These are phyloP conservation scores for Apamea anceps DNA, from an alignment of 2,888 invertebrate species.

Conservation along the genomic window DNA sequence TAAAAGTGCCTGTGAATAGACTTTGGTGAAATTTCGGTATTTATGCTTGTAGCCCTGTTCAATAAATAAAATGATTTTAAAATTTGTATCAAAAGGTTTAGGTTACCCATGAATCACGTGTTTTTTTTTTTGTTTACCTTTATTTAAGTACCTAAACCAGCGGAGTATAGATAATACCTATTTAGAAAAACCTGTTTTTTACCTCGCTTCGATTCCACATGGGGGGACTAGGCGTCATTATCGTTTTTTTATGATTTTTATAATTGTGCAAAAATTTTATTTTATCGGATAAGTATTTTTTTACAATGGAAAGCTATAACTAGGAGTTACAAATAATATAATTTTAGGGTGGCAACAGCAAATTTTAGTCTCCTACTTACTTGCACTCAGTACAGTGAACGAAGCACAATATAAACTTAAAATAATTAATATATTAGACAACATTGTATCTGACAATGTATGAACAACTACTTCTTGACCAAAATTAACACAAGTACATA, in stretches of 20 bases:
- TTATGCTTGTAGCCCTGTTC: too few species aligned
- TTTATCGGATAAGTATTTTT: too few species aligned
- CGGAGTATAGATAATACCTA: background rate
- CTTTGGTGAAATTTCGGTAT: too few species aligned
- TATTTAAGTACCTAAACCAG: too few species aligned
- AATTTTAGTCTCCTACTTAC: conserved; percentile 17
- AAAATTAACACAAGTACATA: background rate
- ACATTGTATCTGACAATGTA: conserved; percentile 20
- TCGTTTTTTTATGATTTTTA: background rate
- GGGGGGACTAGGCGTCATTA: too few species aligned
- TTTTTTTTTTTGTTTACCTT: too few species aligned
- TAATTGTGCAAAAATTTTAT: background rate
- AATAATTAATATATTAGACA: conserved; percentile 1
- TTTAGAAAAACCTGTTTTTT: background rate
- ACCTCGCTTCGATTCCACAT: background rate
- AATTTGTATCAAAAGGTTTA: too few species aligned
- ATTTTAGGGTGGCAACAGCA: background rate
- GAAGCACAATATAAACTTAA: conserved; percentile 10
- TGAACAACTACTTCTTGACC: background rate
- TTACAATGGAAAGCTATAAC: too few species aligned
- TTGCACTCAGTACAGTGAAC: conserved; percentile 10
- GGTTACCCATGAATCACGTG: too few species aligned
- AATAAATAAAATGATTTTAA: too few species aligned
- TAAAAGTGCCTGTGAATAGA: too few species aligned
- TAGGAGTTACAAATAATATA: background rate